These are phyloP conservation scores for Tipula vernalis DNA, from an alignment of 2,888 invertebrate genomes.

Conservation along the genomic window DNA sequence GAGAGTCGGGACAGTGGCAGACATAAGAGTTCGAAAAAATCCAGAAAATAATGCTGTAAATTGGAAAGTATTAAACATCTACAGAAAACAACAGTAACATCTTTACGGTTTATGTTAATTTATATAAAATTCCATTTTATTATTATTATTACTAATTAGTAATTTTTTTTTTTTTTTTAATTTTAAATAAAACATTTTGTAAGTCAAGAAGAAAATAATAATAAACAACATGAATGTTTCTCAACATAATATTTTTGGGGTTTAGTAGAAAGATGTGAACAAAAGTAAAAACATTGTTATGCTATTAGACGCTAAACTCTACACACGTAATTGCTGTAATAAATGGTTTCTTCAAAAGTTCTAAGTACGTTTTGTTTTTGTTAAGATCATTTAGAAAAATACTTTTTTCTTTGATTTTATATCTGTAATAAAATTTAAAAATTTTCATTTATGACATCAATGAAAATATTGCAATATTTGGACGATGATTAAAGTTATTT, in stretches of 20 bases:
- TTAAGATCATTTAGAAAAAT: too few species aligned
- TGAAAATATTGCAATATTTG: too few species aligned
- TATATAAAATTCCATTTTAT: neutral
- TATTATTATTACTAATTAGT: neutral
- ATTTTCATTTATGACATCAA: too few species aligned
- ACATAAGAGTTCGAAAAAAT: constrained; percentile 53
- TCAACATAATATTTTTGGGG: neutral
- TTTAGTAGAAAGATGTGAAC: neutral
- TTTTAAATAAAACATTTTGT: neutral
- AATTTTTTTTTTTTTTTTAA: neutral
- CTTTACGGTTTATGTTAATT: neutral
- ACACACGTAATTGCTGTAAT: too few species aligned
- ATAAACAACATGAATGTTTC: neutral
- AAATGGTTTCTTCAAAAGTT: too few species aligned
- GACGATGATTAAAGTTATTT: too few species aligned
- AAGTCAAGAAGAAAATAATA: neutral
- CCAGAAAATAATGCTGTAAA: constrained; percentile 30
- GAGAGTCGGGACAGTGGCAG: constrained; percentile 53
- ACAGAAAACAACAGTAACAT: neutral
- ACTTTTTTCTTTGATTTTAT: too few species aligned
- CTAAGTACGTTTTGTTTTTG: too few species aligned
- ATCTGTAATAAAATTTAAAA: too few species aligned
- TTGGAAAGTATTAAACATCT: neutral
- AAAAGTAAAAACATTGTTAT: too few species aligned
- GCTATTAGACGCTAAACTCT: too few species aligned